Conservation (phyloP, 2,797 vertebrate species). For the Gallinago stenura region DNA sequence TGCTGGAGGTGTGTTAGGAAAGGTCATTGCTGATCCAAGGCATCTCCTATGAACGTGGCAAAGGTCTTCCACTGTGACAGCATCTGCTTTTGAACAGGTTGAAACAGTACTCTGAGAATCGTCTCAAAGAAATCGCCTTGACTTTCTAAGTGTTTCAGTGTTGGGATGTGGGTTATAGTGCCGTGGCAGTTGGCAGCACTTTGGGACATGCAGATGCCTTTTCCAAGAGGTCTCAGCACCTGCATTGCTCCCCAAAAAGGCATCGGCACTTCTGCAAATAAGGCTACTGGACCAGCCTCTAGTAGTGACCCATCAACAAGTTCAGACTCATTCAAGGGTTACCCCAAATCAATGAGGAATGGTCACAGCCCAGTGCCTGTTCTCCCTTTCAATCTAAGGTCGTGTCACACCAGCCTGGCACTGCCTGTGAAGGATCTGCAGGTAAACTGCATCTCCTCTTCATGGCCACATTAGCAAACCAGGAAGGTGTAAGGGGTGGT, state of each 20-base stretch:
- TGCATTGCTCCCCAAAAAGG: background rate
- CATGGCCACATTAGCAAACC: background rate
- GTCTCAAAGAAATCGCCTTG: background rate
- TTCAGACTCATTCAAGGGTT: background rate
- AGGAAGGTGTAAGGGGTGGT: background rate
- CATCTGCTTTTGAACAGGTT: background rate
- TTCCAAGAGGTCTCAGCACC: background rate
- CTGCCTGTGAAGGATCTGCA: background rate
- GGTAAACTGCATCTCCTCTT: background rate
- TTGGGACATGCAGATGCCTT: background rate
- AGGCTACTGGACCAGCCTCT: background rate
- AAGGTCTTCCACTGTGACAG: background rate
- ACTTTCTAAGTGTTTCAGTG: background rate
- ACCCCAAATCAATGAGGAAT: background rate
- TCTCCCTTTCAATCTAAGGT: background rate
- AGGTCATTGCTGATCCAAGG: background rate
- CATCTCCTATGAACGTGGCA: background rate
- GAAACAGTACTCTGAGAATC: background rate
- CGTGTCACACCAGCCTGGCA: background rate
- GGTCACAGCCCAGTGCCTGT: background rate
- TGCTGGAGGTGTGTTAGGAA: background rate
- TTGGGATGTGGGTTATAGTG: background rate
- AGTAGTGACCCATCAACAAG: background rate
- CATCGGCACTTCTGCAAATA: background rate
- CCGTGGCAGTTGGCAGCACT: background rate